Evolutionary conservation across 2,888 invertebrate genomes (phyloP), one percentile per base, ranked within the genome.

Genomic region (Dryobota labecula): DNA sequence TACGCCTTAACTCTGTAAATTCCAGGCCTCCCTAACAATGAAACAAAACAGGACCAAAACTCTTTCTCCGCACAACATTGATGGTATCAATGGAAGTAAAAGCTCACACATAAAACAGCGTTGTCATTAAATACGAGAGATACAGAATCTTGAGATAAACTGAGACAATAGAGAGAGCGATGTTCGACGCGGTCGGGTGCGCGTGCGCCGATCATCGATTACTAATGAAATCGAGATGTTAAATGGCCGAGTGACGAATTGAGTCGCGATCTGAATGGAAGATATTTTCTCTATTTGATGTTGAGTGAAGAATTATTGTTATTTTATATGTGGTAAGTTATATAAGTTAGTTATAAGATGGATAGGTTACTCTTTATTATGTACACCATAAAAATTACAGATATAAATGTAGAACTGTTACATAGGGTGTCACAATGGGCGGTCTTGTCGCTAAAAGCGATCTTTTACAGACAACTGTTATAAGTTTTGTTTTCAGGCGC

Each of bases 111-210:
- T 77, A 80, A 82, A 83, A 80, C 71, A 66, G 70, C 81, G 63
- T 86, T 85, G 88, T 87, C 87, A 89, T 87, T 86, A 87, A 87
- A 85, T 84, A 85, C 84, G 84, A 87, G 89, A 88, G 88, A 88
- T 90, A 89, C 86, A 88, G 88, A 88, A 90, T 90, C 88, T 88
- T 81, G 76, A 71, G 90, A 91, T 92, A 92, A 90, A 88, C 85
- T 86, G 80, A 90, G 90, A 94, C 94, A 94, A 94, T 94, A 91
- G 94, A 91, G 92, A 93, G 93, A 93, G 94, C 86, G 83, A 86
- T 86, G 82, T 78, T 73, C 63, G 85, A 73, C 72, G 71, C 84
- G 84, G 73, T 76, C 83, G 85, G 83, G 79, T 87, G 88, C 88
- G 84, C 83, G 64, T 82, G 85, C 86, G 85, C 86, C 86, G 83